These are phyloP conservation scores for Drosophila nigromelanica DNA, from an alignment of 1,140 invertebrate species.

Conservation along the genomic window DNA sequence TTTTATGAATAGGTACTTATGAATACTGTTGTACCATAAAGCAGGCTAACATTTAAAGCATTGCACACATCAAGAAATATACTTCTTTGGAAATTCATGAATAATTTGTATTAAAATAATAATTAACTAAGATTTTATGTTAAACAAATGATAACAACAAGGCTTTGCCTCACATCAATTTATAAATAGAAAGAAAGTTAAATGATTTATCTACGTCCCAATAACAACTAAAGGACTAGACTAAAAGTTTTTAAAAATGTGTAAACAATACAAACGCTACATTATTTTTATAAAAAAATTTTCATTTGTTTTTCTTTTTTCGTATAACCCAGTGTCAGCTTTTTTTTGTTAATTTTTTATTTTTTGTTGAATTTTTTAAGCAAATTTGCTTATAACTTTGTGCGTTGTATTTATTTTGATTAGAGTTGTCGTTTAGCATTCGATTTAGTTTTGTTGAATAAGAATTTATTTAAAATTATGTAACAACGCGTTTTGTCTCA, in stretches of 20 bases:
- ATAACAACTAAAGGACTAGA: slow-evolving; percentile 71
- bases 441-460: slow-evolving; percentile 53
- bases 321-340: slow-evolving; percentile 11
- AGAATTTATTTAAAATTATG: slow-evolving; percentile 72
- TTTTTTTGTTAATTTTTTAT: slow-evolving; percentile 23
- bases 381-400: slow-evolving; percentile 71
- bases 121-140: slow-evolving; percentile 25
- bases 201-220: slow-evolving; percentile 12
- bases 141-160: slow-evolving; percentile 61
- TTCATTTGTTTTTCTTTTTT: neutral
- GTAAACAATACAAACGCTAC: slow-evolving; percentile 39
- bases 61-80: slow-evolving; percentile 63
- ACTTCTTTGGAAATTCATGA: slow-evolving; percentile 8
- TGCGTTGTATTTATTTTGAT: slow-evolving; percentile 76
- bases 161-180: slow-evolving; percentile 69
- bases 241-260: slow-evolving; percentile 49
- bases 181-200: slow-evolving; percentile 43
- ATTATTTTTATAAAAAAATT: slow-evolving; percentile 10
- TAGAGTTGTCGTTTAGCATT: slow-evolving; percentile 50
- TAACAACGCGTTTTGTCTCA: slow-evolving; percentile 70
- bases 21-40: slow-evolving; percentile 74
- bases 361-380: slow-evolving; percentile 71
- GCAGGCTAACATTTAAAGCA: slow-evolving; percentile 81
- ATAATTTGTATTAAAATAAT: slow-evolving; percentile 15
- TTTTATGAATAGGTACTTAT: slow-evolving; percentile 74